Evolutionary conservation across 2,888 invertebrate genomes (phyloP).

Genomic region (Meliscaeva auricollis): DNA sequence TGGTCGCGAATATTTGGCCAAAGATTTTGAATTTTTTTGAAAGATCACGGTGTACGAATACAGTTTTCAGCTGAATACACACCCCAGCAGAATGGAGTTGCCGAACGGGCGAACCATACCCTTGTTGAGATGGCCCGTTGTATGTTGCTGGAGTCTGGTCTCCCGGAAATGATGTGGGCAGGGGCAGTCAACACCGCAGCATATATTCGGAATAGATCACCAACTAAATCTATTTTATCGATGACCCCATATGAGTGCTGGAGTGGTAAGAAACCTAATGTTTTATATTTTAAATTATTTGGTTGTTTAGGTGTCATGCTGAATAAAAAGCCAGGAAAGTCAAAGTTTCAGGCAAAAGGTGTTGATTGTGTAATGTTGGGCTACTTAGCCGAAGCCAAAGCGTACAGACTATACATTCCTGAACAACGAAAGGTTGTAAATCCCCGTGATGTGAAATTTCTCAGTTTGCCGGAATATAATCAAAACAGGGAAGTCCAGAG

Average conservation of each 20-base stretch:
- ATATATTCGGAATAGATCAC: conserved; percentile 41
- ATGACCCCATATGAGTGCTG: conserved; percentile 68
- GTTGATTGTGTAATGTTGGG: conserved; percentile 26
- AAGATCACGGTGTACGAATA: conserved; percentile 16
- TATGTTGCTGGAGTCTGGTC: conserved; percentile 75
- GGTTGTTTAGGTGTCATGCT: conserved; percentile 34
- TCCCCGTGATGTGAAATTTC: conserved; percentile 22
- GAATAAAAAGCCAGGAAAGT: conserved; percentile 21
- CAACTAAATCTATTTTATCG: conserved; percentile 27
- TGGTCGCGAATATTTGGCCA: conserved; percentile 28
- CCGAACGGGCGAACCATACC: conserved; percentile 26
- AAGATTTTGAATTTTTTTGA: conserved; percentile 18
- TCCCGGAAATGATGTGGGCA: conserved; percentile 75
- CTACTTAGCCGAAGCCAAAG: conserved; percentile 30
- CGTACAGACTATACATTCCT: conserved; percentile 29
- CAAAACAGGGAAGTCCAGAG: neutral
- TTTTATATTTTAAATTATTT: conserved; percentile 17
- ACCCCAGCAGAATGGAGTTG: conserved; percentile 41
- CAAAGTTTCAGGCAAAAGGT: conserved; percentile 32
- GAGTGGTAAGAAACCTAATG: conserved; percentile 45
- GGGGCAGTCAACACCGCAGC: conserved; percentile 38
- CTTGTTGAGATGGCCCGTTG: conserved; percentile 75
- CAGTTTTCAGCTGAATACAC: conserved; percentile 40
- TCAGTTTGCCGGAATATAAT: conserved; percentile 13
- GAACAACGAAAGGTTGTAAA: conserved; percentile 28